Conservation (phyloP, 2,113 vertebrate species). For the Cyrtonyx montezumae region DNA sequence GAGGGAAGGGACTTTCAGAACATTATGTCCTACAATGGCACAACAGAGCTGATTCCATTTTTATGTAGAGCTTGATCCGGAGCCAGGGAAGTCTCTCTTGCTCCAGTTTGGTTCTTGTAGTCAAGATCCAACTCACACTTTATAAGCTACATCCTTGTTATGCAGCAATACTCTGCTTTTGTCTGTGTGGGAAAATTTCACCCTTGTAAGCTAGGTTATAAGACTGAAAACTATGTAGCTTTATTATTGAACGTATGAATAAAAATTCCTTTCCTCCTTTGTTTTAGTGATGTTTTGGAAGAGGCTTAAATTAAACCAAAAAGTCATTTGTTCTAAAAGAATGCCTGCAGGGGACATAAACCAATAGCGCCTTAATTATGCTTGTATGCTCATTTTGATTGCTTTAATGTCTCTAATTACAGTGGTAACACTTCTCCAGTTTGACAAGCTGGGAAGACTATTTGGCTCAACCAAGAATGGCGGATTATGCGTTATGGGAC, state of each 20-base stretch:
- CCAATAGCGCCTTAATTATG: slow-evolving; percentile 61
- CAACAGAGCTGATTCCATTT: neutral
- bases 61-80: slow-evolving; percentile 7
- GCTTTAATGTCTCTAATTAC: slow-evolving; percentile 68
- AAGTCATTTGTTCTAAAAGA: slow-evolving; percentile 60
- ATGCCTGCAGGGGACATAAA: slow-evolving; percentile 62
- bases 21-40: neutral
- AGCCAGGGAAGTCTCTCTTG: neutral
- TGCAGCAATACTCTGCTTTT: neutral
- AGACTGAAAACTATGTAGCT: neutral
- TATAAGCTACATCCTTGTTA: slow-evolving; percentile 8
- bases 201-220: slow-evolving; percentile 10
- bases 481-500: slow-evolving; percentile 7
- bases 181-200: neutral
- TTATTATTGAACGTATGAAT: neutral
- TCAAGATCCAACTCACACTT: neutral
- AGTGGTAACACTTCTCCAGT: slow-evolving; percentile 49
- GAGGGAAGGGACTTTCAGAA: neutral
- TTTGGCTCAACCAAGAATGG: slow-evolving; percentile 46
- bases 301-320: slow-evolving; percentile 62
- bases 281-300: slow-evolving; percentile 46
- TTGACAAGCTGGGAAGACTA: slow-evolving; percentile 39
- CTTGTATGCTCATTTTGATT: slow-evolving; percentile 58
- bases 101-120: neutral
- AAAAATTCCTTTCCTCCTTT: slow-evolving; percentile 18